These are phyloP conservation scores for Echinometra lucunter DNA, from an alignment of 53 echinoderm and acorn worm genomes.

Conservation along the genomic window DNA sequence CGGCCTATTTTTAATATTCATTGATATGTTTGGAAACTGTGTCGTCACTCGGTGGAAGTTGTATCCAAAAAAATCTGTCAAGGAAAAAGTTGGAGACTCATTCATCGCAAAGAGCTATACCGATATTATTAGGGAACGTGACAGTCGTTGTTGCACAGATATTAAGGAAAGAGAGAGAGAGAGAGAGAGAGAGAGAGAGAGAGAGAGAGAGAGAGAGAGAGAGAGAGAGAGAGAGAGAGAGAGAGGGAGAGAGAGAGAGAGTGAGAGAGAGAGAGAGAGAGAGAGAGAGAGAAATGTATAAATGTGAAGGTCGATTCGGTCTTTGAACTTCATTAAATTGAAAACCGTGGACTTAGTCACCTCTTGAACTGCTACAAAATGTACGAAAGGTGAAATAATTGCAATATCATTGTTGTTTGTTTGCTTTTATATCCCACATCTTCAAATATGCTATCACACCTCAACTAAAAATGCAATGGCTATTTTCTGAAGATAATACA, in stretches of 20 bases:
- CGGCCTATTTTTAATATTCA: too few species aligned
- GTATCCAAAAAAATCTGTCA: not conserved
- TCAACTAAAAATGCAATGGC: not conserved
- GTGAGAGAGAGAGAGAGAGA: too few species aligned
- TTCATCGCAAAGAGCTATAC: not conserved
- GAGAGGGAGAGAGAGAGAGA: too few species aligned
- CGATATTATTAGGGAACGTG: too few species aligned
- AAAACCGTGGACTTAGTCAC: too few species aligned
- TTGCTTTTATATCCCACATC: not conserved
- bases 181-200: too few species aligned
- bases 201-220: too few species aligned
- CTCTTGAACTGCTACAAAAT: not conserved
- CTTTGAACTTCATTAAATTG: not conserved
- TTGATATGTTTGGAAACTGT: too few species aligned
- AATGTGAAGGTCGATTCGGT: conserved; percentile 6
- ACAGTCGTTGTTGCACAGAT: too few species aligned
- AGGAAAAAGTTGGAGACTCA: not conserved
- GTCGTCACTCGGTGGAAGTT: not conserved
- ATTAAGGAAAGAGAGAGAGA: too few species aligned
- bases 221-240: too few species aligned
- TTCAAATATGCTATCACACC: not conserved
- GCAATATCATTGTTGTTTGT: not conserved
- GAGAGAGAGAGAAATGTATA: too few species aligned
- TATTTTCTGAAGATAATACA: not conserved
- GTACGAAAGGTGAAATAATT: not conserved